Evolutionary conservation across 2,113 vertebrate genomes (phyloP).

Genomic region (Phaethornis superciliosus): DNA sequence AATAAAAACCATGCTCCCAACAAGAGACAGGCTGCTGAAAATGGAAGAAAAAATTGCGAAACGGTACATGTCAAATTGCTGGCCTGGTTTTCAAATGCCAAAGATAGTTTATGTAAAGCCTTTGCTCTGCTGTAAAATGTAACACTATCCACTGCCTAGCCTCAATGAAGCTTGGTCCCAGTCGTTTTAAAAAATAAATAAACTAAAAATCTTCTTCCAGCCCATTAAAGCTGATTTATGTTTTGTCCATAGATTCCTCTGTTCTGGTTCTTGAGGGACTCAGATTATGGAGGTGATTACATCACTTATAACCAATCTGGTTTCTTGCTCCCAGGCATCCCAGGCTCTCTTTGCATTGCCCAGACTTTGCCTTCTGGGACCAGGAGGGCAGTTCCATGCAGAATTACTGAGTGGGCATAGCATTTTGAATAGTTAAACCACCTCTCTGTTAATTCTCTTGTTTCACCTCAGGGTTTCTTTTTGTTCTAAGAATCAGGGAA

Average conservation of each 20-base stretch:
- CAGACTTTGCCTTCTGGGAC: background rate
- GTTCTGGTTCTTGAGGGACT: slow-evolving; percentile 47
- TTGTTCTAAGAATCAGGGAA: background rate
- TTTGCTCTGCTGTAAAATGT: slow-evolving; percentile 79
- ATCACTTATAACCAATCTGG: slow-evolving; percentile 59
- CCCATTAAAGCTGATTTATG: slow-evolving; percentile 75
- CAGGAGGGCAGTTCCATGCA: background rate
- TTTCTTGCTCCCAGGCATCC: slow-evolving; percentile 29
- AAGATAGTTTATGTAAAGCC: slow-evolving; percentile 81
- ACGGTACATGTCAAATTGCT: slow-evolving; percentile 79
- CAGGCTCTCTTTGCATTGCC: background rate
- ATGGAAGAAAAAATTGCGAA: slow-evolving; percentile 69
- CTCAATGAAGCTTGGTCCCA: slow-evolving; percentile 69
- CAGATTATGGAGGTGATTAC: slow-evolving; percentile 54
- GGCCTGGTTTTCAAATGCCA: slow-evolving; percentile 79
- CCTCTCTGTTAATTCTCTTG: background rate
- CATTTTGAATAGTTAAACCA: background rate
- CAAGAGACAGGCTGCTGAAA: slow-evolving; percentile 68
- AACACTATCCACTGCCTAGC: slow-evolving; percentile 76
- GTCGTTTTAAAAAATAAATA: slow-evolving; percentile 81
- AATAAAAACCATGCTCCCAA: slow-evolving; percentile 54
- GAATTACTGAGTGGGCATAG: background rate
- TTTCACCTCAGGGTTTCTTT: slow-evolving; percentile 2
- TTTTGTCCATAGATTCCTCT: slow-evolving; percentile 66
- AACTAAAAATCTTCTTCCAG: slow-evolving; percentile 76